These are phyloP conservation scores for Phrynocephalus forsythii DNA, from an alignment of 2,797 vertebrate genomes.

Conservation along the genomic window DNA sequence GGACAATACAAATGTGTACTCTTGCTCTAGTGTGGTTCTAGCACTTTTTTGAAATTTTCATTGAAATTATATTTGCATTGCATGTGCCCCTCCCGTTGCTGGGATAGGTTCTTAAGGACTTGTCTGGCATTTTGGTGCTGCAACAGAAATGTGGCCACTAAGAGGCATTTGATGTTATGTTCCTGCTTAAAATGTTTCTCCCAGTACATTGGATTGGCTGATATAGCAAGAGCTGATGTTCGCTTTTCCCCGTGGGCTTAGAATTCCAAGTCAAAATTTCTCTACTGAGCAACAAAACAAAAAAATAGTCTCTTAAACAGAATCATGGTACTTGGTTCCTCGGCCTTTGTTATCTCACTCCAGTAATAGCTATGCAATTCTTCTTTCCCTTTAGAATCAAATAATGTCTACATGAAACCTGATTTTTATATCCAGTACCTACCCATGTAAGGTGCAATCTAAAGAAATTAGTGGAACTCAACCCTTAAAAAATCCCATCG, in stretches of 20 bases:
- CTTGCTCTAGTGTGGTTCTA: rapidly evolving
- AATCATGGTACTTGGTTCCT: constrained; percentile 73
- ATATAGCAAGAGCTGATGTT: neutral
- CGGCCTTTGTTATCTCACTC: constrained; percentile 67
- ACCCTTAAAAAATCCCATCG: neutral
- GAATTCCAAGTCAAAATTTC: too few relatives aligned
- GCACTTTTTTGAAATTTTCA: rapidly evolving
- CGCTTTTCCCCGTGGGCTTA: constrained; percentile 15
- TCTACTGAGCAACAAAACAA: neutral
- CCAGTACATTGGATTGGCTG: constrained; percentile 22
- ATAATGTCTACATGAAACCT: constrained; percentile 75
- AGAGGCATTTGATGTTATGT: constrained; percentile 1
- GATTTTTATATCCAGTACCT: constrained; percentile 73
- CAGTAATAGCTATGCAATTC: constrained; percentile 83
- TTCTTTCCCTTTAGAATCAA: constrained; percentile 72
- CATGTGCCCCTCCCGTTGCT: constrained; percentile 29
- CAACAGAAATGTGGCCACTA: constrained; percentile 60
- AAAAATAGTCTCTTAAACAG: constrained; percentile 60
- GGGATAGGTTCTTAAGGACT: neutral
- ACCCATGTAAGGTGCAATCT: constrained; percentile 57
- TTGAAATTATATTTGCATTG: rapidly evolving
- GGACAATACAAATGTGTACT: neutral
- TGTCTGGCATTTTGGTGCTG: constrained; percentile 50
- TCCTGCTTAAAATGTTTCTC: constrained; percentile 48
- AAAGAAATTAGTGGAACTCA: neutral